Conservation (phyloP, 2,888 invertebrate species). For the Rutpela maculata region DNA sequence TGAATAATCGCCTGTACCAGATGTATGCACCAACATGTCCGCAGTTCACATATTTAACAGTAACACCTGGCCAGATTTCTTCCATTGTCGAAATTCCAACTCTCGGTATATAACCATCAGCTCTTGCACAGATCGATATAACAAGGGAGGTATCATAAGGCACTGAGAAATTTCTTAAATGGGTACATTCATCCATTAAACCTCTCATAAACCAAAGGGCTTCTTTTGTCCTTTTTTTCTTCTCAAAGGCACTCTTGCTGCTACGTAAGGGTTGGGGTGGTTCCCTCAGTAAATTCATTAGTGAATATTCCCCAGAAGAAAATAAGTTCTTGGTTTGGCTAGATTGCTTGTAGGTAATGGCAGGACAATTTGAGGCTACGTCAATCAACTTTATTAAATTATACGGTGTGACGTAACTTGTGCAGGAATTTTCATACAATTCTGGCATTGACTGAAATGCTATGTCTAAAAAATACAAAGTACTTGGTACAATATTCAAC, state of each 20-base stretch:
- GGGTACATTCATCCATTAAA: constrained; percentile 99
- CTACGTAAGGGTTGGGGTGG: constrained; percentile 47
- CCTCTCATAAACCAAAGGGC: constrained; percentile 96
- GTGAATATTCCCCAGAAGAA: constrained; percentile 48
- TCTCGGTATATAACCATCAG: constrained; percentile 94
- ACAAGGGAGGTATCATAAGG: constrained; percentile 92
- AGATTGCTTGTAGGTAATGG: constrained; percentile 60
- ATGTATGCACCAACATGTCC: constrained; percentile 94
- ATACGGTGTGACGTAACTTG: constrained; percentile 66
- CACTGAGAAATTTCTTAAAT: constrained; percentile 92
- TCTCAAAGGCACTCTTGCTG: constrained; percentile 70
- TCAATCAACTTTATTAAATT: constrained; percentile 65
- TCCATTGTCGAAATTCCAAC: constrained; percentile 88
- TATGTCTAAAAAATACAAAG: constrained; percentile 54
- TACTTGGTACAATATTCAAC: not conserved
- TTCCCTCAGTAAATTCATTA: constrained; percentile 56
- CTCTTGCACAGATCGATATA: constrained; percentile 91
- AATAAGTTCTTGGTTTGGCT: constrained; percentile 49
- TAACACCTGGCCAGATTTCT: constrained; percentile 95
- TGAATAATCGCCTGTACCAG: constrained; percentile 89
- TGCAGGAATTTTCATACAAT: constrained; percentile 36
- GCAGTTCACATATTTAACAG: constrained; percentile 90
- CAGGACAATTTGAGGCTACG: constrained; percentile 57
- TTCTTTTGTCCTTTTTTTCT: constrained; percentile 83
- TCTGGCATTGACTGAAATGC: constrained; percentile 48